phyloP scores from a whole-genome alignment of 2,888 invertebrate genomes.

The Drosophila borealis region DNA sequence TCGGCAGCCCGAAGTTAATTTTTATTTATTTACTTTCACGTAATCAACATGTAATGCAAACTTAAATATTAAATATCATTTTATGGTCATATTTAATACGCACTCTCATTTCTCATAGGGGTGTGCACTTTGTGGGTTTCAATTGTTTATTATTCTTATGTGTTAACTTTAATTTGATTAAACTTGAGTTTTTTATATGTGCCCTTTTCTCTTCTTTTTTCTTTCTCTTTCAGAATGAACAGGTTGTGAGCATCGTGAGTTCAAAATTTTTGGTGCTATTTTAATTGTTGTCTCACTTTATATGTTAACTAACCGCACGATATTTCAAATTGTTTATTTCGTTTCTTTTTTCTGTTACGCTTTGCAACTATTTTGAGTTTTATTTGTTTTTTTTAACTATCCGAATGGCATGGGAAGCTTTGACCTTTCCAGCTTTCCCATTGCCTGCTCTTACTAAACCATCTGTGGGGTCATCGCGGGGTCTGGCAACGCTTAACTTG shows the following conservation, averaged over 20 bases:
- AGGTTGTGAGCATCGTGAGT: constrained; percentile 85
- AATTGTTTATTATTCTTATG: constrained; percentile 21
- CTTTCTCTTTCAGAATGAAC: constrained; percentile 84
- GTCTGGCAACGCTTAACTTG: constrained; percentile 43
- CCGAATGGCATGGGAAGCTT: constrained; percentile 41
- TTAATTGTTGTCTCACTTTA: constrained; percentile 36
- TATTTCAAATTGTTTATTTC: constrained; percentile 25
- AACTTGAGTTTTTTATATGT: constrained; percentile 71
- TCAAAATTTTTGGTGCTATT: constrained; percentile 60
- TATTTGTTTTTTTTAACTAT: constrained; percentile 33
- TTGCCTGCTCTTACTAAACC: constrained; percentile 20
- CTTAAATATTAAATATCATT: not conserved
- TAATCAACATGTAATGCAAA: not conserved
- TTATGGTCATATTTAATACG: constrained; percentile 14
- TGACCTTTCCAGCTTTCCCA: constrained; percentile 53
- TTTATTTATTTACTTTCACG: not conserved
- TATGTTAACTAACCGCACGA: constrained; percentile 47
- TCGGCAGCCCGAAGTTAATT: not conserved
- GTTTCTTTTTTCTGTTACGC: constrained; percentile 27
- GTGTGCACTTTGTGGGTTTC: constrained; percentile 26
- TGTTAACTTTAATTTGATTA: constrained; percentile 38
- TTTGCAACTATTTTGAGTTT: constrained; percentile 19
- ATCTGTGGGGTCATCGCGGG: constrained; percentile 4
- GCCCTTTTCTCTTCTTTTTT: constrained; percentile 71
- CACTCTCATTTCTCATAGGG: constrained; percentile 21